Evolutionary conservation across 2,888 invertebrate species (phyloP).

Genomic region (Tipula helvola): DNA sequence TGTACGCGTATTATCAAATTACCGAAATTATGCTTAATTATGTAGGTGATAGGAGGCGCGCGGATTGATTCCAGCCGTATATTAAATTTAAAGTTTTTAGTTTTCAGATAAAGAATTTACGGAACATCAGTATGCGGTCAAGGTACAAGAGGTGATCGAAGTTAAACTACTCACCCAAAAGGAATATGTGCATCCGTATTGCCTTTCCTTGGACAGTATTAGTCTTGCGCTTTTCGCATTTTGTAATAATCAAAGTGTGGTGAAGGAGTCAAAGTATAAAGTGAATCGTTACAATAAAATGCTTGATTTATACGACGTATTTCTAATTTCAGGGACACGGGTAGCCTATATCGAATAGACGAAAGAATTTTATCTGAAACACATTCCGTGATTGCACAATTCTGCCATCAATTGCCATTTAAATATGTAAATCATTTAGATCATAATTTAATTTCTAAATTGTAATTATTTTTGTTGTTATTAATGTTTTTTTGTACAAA

Average conservation of each 20-base stretch:
- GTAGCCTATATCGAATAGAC: background rate
- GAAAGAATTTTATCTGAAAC: background rate
- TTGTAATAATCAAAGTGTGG: conserved; percentile 32
- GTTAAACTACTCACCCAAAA: conserved; percentile 30
- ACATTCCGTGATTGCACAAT: conserved; percentile 18
- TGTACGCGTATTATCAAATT: conserved; percentile 45
- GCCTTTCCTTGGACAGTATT: conserved; percentile 55
- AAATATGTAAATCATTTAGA: conserved; percentile 22
- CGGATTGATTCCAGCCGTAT: background rate
- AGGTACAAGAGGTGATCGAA: conserved; percentile 49
- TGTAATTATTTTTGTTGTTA: conserved; percentile 11
- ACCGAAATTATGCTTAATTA: conserved; percentile 37
- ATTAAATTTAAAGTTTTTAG: conserved; percentile 16
- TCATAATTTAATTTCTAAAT: background rate
- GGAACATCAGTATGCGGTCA: conserved; percentile 41
- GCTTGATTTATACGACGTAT: conserved; percentile 17
- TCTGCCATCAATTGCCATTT: conserved; percentile 32
- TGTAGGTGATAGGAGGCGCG: conserved; percentile 30
- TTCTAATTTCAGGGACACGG: background rate
- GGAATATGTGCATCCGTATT: conserved; percentile 51
- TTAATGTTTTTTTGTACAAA: conserved; percentile 11
- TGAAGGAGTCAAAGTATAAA: conserved; percentile 20
- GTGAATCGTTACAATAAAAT: conserved; percentile 15
- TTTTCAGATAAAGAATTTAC: conserved; percentile 28
- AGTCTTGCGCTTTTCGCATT: conserved; percentile 45